phyloP scores from a whole-genome alignment of 1,140 invertebrate genomes.

The Drosophila kohkoa region DNA sequence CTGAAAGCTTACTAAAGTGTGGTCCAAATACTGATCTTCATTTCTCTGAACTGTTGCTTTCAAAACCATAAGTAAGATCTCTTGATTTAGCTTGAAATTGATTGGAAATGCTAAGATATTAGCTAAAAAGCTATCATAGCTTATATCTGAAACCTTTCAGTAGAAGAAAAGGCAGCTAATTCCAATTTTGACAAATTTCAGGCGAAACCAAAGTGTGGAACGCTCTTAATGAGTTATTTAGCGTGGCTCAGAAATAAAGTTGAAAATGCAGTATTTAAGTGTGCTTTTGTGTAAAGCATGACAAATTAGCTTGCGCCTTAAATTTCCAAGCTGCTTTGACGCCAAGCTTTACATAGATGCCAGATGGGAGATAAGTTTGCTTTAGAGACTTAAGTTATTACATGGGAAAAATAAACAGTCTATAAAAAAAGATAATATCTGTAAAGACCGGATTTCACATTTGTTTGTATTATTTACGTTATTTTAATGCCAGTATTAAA shows the following conservation, averaged over 20 bases:
- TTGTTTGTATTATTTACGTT: background rate
- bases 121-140: background rate
- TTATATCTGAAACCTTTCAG: background rate
- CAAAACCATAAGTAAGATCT: background rate
- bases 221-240: background rate
- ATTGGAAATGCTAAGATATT: background rate
- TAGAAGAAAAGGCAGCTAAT: background rate
- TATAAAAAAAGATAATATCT: background rate
- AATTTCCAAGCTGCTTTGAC: background rate
- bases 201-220: background rate
- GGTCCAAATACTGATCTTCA: background rate
- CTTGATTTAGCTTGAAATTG: background rate
- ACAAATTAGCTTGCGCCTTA: background rate
- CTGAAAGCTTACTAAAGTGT: slow-evolving; percentile 14
- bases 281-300: background rate
- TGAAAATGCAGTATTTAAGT: background rate
- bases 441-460: background rate
- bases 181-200: too few relatives aligned
- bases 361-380: background rate
- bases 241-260: background rate
- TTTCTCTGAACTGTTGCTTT: background rate
- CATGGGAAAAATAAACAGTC: background rate
- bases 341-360: background rate
- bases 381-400: background rate
- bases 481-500: too few relatives aligned